phyloP scores from a whole-genome alignment of 2,888 invertebrate species.

The Eudemis profundana region DNA sequence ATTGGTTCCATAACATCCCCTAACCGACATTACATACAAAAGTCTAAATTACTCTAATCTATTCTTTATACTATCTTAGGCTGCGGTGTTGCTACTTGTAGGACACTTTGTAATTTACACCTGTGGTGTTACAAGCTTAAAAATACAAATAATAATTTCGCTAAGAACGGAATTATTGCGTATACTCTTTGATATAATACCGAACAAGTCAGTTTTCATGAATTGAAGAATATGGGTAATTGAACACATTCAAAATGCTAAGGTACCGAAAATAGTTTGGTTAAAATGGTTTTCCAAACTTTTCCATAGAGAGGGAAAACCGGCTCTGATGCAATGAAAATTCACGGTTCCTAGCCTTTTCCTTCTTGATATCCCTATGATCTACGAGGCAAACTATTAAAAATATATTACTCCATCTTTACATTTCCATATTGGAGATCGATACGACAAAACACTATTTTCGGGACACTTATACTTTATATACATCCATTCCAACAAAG shows the following conservation, averaged over 20 bases:
- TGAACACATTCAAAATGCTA: slow-evolving; percentile 4
- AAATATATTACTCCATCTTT: not conserved
- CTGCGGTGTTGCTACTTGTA: slow-evolving; percentile 32
- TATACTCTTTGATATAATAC: slow-evolving; percentile 41
- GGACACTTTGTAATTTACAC: slow-evolving; percentile 24
- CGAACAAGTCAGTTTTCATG: slow-evolving; percentile 8
- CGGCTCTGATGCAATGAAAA: no score
- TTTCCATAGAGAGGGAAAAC: no score
- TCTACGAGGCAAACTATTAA: not conserved
- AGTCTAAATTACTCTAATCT: slow-evolving; percentile 41
- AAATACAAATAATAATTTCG: slow-evolving; percentile 16
- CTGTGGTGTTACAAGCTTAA: slow-evolving; percentile 18
- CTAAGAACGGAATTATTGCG: slow-evolving; percentile 39
- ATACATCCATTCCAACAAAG: not conserved
- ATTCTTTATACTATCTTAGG: slow-evolving; percentile 37
- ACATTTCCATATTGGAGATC: not conserved
- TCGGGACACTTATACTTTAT: slow-evolving; percentile 6
- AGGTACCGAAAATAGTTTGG: slow-evolving; percentile 2
- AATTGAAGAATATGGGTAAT: not conserved
- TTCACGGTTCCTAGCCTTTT: no score
- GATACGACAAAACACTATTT: not conserved
- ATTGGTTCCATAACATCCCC: slow-evolving; percentile 42
- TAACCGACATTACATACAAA: slow-evolving; percentile 43
- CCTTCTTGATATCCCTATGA: no score
- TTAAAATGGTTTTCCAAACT: no score